These are phyloP conservation scores for Sphecodes monilicornis DNA, from an alignment of 2,888 invertebrate species.

Conservation along the genomic window DNA sequence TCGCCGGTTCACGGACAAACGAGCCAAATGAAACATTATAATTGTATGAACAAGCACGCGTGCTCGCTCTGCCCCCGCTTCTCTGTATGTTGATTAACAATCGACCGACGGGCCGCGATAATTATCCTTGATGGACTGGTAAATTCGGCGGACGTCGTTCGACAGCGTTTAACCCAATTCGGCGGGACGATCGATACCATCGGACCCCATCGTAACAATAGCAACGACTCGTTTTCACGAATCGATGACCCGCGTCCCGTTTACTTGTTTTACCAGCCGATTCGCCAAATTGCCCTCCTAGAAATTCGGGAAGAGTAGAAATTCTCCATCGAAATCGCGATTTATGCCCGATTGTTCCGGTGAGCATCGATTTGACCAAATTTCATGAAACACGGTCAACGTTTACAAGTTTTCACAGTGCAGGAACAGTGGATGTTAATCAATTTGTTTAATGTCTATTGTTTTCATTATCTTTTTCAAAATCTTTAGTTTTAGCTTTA, in stretches of 20 bases:
- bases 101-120: not conserved
- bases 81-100: not conserved
- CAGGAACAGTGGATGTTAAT: not conserved
- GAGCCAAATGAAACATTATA: slow-evolving; percentile 4
- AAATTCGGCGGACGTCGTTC: not conserved
- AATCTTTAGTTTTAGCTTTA: too few relatives aligned
- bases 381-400: not conserved
- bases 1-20: slow-evolving; percentile 6
- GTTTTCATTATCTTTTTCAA: too few relatives aligned
- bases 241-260: not conserved
- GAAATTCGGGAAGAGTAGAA: not conserved
- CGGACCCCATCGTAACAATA: slow-evolving; percentile 36
- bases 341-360: not conserved
- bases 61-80: not conserved
- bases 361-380: not conserved
- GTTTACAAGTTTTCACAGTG: not conserved
- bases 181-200: slow-evolving; percentile 32
- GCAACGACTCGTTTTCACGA: slow-evolving; percentile 33
- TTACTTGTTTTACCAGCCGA: not conserved
- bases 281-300: not conserved
- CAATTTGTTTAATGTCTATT: too few relatives aligned
- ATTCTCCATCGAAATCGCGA: not conserved
- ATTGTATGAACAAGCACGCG: not conserved
- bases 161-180: slow-evolving; percentile 31
- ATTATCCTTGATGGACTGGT: slow-evolving; percentile 16